Evolutionary conservation across 2,888 invertebrate species (phyloP), one percentile per base, ranked within the genome.

Genomic region (Schrankia costaestrigalis): DNA sequence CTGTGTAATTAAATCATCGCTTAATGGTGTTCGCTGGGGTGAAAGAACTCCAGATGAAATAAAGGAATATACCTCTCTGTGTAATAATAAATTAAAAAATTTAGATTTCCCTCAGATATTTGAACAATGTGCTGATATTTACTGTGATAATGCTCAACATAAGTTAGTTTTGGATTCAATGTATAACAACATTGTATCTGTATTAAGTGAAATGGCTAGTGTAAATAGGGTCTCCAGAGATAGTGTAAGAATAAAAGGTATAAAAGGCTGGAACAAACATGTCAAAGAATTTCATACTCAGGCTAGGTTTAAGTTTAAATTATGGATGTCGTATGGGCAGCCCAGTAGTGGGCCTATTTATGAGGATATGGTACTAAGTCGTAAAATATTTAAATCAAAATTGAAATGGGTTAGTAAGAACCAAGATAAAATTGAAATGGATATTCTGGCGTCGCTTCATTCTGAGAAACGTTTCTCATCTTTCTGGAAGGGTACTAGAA

Each of bases 81-180:
- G 23, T 23, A 23, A 23, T 23, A 23, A 23, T 23, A 11, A 23
- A 11, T 10, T 23, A 11, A n/a, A n/a, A n/a, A n/a, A n/a, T n/a
- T n/a, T n/a, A n/a, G n/a, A n/a, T n/a, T n/a, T n/a, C n/a, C n/a
- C n/a, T n/a, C n/a, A n/a, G n/a, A n/a, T n/a, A n/a, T n/a, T n/a
- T n/a, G n/a, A n/a, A n/a, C n/a, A n/a, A 3, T 23, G 23, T 23
- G 23, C 23, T 3, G 23, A 23, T 11, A 23, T 3, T 11, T 11
- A 11, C 10, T 23, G 23, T 23, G 11, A 23, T 11, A 23, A 11
- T 11, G 10, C 10, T 6, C 23, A 23, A 3, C 23, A 23, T 23
- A 23, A 9, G 3, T 11, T 10, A 2, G 3, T 11, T 3, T 23
- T 23, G 7, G 23, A 23, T 23, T 3, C 10, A 11, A 11, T 23